Conservation (phyloP, 2,797 vertebrate species). For the Taeniopygia guttata region DNA sequence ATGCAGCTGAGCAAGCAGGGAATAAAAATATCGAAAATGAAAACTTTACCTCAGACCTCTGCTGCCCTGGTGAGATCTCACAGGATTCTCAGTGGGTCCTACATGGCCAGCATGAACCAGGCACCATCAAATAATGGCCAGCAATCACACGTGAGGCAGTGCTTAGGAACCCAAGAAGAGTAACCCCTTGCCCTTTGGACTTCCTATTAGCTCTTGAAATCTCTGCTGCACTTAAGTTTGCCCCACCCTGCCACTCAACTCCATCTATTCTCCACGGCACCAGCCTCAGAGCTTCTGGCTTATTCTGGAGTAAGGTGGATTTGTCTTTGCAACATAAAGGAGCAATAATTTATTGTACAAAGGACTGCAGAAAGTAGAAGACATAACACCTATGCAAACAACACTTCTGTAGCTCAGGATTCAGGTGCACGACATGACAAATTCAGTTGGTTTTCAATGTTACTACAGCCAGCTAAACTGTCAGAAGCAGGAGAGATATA, state of each 20-base stretch:
- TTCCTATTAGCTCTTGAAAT: conserved; percentile 46
- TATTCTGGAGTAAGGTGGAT: neutral
- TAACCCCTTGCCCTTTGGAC: conserved; percentile 48
- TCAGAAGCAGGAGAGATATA: neutral
- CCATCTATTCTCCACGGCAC: neutral
- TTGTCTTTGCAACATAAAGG: neutral
- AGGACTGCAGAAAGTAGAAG: neutral
- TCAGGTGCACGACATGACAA: neutral
- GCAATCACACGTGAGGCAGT: neutral
- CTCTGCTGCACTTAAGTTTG: conserved; percentile 11
- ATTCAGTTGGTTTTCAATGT: neutral
- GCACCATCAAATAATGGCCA: neutral
- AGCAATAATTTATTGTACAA: neutral
- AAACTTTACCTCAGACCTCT: conserved; percentile 39
- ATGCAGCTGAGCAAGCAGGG: neutral
- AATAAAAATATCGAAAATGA: neutral
- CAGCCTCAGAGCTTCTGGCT: neutral
- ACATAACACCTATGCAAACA: neutral
- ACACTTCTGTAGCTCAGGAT: neutral
- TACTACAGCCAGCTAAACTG: neutral
- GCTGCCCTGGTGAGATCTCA: neutral
- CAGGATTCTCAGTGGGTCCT: neutral
- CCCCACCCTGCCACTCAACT: conserved; percentile 38
- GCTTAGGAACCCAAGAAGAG: conserved; percentile 15
- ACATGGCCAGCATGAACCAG: neutral